Percentiles rank a stretch among this genome's conserved stretches.
Evolutionary conservation across 2,888 invertebrate genomes (phyloP).

Genomic region (Pasiphila rectangulata): DNA sequence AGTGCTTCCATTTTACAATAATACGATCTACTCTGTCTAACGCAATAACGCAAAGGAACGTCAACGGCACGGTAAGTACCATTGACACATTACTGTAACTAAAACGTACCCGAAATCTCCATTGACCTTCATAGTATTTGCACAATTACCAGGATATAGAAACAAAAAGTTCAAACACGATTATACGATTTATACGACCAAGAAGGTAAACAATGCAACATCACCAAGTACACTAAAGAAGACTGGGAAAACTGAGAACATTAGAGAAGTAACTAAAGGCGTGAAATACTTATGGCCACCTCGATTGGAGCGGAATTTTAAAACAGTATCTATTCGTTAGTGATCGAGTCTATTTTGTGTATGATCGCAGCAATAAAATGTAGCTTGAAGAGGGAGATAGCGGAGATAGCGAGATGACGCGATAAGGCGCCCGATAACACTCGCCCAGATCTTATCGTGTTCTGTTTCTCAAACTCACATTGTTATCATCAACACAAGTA

Average conservation of each 20-base stretch:
- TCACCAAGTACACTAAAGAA: background rate
- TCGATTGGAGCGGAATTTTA: too few species aligned
- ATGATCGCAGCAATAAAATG: background rate
- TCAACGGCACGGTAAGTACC: background rate
- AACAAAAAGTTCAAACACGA: background rate
- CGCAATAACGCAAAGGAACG: background rate
- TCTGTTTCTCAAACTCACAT: background rate
- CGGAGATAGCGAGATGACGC: constrained; percentile 8
- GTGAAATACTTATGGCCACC: too few species aligned
- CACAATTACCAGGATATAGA: background rate
- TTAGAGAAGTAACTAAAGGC: background rate
- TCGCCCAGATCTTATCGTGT: constrained; percentile 7
- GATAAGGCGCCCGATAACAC: constrained; percentile 6
- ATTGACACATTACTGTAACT: background rate
- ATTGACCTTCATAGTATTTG: constrained; percentile 4
- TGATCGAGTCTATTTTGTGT: background rate
- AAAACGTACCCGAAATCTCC: constrained; percentile 13
- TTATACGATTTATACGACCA: background rate
- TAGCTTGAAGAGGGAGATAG: background rate
- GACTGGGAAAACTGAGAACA: too few species aligned
- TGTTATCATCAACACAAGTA: background rate
- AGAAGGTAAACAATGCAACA: background rate
- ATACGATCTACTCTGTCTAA: background rate
- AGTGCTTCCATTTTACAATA: background rate
- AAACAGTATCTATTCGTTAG: too few species aligned